Evolutionary conservation across 30 jellyfish, hydroid and myxozoan species (phyloP), one percentile per base, ranked within the genome.

Genomic region (Hydractinia symbiolongicarpus): DNA sequence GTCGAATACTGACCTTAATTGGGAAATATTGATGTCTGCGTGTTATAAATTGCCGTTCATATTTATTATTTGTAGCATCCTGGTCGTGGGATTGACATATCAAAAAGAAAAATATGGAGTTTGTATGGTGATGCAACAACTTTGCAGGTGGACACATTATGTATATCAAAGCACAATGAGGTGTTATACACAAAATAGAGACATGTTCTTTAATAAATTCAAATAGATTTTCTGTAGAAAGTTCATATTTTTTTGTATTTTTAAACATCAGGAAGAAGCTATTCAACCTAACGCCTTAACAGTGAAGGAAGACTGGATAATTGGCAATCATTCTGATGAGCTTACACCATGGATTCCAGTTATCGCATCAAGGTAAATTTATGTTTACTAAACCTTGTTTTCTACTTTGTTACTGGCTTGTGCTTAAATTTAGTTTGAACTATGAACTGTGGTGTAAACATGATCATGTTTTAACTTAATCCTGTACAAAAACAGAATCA

Each of bases 271-370:
- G 98, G 98, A 87, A 68, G 79, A 56, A 52, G 66, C 96, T 20
- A 57, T 93, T 68, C 95, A 76, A 20, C 98, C 98, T 19, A 81
- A 93, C 78, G 40, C 66, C 5, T 73, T 87, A 73, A 93, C 53
- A 30, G 95, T 86, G 67, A 86, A 66, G 21, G 92, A 86, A 62
- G 98, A 93, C 73, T 93, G 98, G 98, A 56, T 93, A 4, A 93
- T 93, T 83, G 98, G 98, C 13, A 93, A 93, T 77, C 98, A 93
- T 77, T 93, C 98, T 14, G 98, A 93, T 77, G 98, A 93, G 78
- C 88, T 93, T 15, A 93, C 98, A 53, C 98, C 98, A 9, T 93
- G 98, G 98, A 93, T 93, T 67, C 98, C 98, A 49, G 91, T 93
- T 4, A 93, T 93, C 4, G 89, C 98, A 44, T 91, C 96, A 20